Evolutionary conservation across 2,113 vertebrate species (phyloP).

Genomic region (western clawed frog (Xenopus tropicalis)): DNA sequence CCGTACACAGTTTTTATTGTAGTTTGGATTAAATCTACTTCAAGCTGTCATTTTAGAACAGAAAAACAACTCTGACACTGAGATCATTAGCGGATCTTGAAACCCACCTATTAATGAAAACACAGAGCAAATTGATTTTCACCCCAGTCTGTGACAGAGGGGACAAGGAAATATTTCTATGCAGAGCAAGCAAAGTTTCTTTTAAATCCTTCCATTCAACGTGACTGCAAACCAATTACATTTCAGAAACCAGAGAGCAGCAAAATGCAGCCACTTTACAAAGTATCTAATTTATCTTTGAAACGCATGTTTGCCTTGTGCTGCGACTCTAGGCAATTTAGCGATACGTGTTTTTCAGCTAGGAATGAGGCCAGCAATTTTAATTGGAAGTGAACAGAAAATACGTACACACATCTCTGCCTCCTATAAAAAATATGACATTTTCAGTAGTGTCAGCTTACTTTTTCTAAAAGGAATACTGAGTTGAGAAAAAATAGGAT

Average conservation of each 20-base stretch:
- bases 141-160: conserved; percentile 4
- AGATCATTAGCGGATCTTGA: conserved; percentile 29
- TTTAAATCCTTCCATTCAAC: conserved; percentile 40
- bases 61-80: neutral
- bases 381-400: conserved; percentile 29
- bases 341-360: conserved; percentile 28
- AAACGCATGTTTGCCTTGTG: conserved; percentile 42
- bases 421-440: conserved; percentile 18
- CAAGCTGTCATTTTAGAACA: conserved; percentile 2
- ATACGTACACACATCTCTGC: conserved; percentile 13
- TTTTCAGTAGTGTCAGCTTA: neutral
- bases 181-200: conserved; percentile 23
- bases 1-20: conserved; percentile 9
- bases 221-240: conserved; percentile 45
- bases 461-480: neutral
- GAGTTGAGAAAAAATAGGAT: neutral
- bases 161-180: conserved; percentile 21
- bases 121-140: conserved; percentile 25
- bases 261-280: conserved; percentile 40
- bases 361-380: conserved; percentile 34
- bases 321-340: conserved; percentile 41
- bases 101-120: conserved; percentile 27
- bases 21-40: conserved; percentile 12
- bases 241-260: conserved; percentile 44
- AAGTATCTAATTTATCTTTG: conserved; percentile 44